These are phyloP conservation scores for Diploscapter pachys DNA, from an alignment of 1,140 invertebrate genomes.

Conservation along the genomic window DNA sequence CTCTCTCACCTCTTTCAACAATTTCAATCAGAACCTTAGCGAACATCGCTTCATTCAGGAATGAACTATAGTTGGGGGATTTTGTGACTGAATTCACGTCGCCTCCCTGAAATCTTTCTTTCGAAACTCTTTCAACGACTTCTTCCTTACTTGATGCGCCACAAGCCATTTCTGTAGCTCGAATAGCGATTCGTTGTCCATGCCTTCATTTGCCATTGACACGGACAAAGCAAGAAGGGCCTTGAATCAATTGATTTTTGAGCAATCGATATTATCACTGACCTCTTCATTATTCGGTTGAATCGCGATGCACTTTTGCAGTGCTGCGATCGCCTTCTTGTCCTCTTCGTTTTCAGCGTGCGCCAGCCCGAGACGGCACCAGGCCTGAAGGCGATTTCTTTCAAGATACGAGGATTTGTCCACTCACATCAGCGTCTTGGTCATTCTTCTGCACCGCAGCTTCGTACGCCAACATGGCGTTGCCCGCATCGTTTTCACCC, in stretches of 20 bases:
- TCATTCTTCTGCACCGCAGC: slow-evolving; percentile 82
- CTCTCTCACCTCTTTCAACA: slow-evolving; percentile 12
- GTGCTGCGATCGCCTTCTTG: slow-evolving; percentile 78
- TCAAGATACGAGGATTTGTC: neutral
- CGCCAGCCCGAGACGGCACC: slow-evolving; percentile 70
- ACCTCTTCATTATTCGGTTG: slow-evolving; percentile 73
- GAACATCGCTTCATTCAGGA: slow-evolving; percentile 25
- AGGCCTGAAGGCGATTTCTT: slow-evolving; percentile 58
- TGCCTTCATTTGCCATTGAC: slow-evolving; percentile 86
- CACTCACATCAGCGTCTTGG: slow-evolving; percentile 72
- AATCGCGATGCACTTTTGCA: slow-evolving; percentile 78
- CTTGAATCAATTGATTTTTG: neutral
- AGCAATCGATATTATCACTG: slow-evolving; percentile 5
- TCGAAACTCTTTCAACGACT: no score
- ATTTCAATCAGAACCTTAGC: slow-evolving; percentile 28
- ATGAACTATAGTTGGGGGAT: slow-evolving; percentile 14
- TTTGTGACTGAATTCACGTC: no score
- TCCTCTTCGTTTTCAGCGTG: slow-evolving; percentile 88
- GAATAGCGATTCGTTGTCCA: slow-evolving; percentile 49
- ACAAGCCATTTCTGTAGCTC: slow-evolving; percentile 52
- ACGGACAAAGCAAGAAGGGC: slow-evolving; percentile 86
- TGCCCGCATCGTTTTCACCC: slow-evolving; percentile 31
- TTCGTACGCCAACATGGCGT: slow-evolving; percentile 93
- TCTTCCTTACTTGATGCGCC: slow-evolving; percentile 29
- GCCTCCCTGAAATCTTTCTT: no score